Evolutionary conservation across 2,113 vertebrate species (phyloP).

Genomic region (Lophius piscatorius): DNA sequence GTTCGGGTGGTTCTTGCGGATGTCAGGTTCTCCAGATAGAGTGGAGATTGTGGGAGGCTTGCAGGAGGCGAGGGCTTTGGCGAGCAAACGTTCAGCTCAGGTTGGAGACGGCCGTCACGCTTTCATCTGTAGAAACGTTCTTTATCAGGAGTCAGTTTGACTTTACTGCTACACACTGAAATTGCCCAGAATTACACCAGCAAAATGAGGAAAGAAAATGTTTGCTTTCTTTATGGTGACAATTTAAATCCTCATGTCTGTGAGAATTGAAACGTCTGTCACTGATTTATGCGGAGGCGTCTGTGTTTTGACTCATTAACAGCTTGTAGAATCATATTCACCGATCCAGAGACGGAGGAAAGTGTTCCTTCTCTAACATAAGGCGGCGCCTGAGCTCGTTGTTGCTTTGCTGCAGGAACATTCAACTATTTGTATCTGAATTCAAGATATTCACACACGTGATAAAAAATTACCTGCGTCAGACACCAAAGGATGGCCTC

Average conservation of each 20-base stretch:
- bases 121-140: conserved; percentile 13
- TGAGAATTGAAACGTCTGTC: background rate
- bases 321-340: background rate
- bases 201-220: background rate
- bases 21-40: too few species aligned
- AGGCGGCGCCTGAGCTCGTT: background rate
- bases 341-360: conserved; percentile 20
- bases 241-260: background rate
- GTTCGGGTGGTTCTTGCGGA: too few species aligned
- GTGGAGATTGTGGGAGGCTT: too few species aligned
- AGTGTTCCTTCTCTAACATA: background rate
- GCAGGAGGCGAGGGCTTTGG: conserved; percentile 15
- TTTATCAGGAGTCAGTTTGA: background rate
- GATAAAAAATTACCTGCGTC: too few species aligned
- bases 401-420: background rate
- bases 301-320: conserved; percentile 16
- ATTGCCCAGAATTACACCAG: conserved; percentile 21
- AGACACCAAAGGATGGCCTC: too few species aligned
- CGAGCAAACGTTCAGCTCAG: conserved; percentile 15
- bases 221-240: background rate
- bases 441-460: too few species aligned
- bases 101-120: conserved; percentile 18
- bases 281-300: too few species aligned
- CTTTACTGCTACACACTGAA: background rate
- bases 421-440: conserved; percentile 16